A percentile compares a stretch with the other conserved stretches of the same genome.
phyloP scores from a whole-genome alignment of 2,797 vertebrate genomes.

The Onychomys torridus region DNA sequence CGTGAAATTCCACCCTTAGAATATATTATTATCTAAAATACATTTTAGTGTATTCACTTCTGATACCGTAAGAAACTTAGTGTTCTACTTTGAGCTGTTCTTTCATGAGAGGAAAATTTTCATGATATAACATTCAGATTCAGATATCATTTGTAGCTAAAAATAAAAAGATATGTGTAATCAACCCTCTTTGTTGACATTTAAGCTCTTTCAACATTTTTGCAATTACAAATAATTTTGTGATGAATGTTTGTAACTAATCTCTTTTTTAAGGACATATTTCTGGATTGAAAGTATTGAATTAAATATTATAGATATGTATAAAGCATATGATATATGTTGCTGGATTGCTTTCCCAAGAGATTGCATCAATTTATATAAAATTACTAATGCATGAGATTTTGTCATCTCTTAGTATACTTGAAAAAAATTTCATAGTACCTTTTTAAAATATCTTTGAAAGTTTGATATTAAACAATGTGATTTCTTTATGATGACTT shows the following conservation, averaged over 20 bases:
- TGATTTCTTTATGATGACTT: constrained; percentile 49
- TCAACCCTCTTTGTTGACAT: constrained; percentile 76
- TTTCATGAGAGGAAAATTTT: constrained; percentile 61
- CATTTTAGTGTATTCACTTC: not conserved
- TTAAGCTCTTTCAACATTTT: constrained; percentile 72
- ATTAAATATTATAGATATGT: constrained; percentile 72
- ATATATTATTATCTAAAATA: not conserved
- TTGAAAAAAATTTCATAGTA: constrained; percentile 61
- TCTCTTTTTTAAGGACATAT: constrained; percentile 53
- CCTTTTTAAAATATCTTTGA: constrained; percentile 49
- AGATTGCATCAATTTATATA: constrained; percentile 56
- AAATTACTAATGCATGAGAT: constrained; percentile 68
- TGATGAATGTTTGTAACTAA: constrained; percentile 66
- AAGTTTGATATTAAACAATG: constrained; percentile 62
- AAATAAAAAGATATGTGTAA: constrained; percentile 69
- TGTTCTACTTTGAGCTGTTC: constrained; percentile 41
- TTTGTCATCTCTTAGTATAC: constrained; percentile 44
- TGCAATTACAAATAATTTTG: constrained; percentile 74
- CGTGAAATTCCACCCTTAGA: not conserved
- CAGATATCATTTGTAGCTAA: constrained; percentile 63
- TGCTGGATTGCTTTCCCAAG: constrained; percentile 26
- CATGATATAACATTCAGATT: constrained; percentile 45
- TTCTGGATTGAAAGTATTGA: constrained; percentile 57
- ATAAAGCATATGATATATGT: constrained; percentile 61
- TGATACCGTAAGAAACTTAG: not conserved